phyloP scores from a whole-genome alignment of 2,113 vertebrate species.

The Sylvietta virens region DNA sequence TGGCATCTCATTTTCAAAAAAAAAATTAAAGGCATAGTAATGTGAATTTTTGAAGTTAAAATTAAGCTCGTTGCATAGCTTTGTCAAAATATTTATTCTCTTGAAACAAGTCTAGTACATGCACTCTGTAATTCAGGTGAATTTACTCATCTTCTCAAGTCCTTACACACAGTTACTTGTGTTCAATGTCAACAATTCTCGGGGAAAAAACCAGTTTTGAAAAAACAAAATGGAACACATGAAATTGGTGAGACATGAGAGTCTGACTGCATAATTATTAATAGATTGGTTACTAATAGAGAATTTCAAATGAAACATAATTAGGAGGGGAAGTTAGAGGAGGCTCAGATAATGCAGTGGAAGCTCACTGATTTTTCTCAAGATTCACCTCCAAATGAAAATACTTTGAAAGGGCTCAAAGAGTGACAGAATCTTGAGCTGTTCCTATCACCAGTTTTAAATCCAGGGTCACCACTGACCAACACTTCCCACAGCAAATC shows the following conservation, averaged over 20 bases:
- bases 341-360: not conserved
- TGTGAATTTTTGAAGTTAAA: not conserved
- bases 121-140: not conserved
- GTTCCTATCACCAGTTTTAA: not conserved
- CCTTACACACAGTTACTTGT: not conserved
- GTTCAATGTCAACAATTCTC: not conserved
- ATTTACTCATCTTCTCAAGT: not conserved
- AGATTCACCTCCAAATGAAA: not conserved
- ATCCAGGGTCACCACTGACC: not conserved
- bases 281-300: not conserved
- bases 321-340: not conserved
- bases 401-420: not conserved
- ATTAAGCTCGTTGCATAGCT: not conserved
- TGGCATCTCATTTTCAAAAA: not conserved
- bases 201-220: not conserved
- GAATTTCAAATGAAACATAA: not conserved
- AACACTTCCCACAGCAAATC: not conserved
- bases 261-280: not conserved
- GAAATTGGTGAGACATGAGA: not conserved
- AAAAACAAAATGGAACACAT: not conserved
- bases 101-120: not conserved
- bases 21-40: not conserved
- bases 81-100: not conserved
- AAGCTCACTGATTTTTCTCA: not conserved
- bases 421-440: not conserved